Conservation (phyloP, 2,888 invertebrate genomes). For the Hartigia nigra region DNA sequence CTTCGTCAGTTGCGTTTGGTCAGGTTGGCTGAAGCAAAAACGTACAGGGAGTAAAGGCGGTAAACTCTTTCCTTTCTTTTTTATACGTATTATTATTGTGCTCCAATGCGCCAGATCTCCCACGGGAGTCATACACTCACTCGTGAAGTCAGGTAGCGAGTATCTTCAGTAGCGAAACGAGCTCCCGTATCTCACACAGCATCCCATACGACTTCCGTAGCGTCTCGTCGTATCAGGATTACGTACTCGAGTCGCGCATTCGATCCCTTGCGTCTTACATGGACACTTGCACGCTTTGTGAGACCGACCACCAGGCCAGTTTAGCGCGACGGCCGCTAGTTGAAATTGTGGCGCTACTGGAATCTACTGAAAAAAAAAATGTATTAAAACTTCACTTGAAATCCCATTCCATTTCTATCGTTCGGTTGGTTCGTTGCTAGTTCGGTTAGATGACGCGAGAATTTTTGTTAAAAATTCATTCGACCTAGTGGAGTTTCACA, state of each 20-base stretch:
- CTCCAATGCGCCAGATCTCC: not conserved
- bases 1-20: not conserved
- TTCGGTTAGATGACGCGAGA: not conserved
- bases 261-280: not conserved
- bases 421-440: not conserved
- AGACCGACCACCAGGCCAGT: not conserved
- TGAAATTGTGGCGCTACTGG: not conserved
- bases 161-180: not conserved
- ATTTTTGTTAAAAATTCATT: not conserved
- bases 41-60: not conserved
- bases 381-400: not conserved
- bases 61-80: not conserved
- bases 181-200: not conserved
- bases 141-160: not conserved
- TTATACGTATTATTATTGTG: not conserved
- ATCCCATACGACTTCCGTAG: not conserved
- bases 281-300: not conserved
- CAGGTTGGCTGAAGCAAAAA: not conserved
- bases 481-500: not conserved
- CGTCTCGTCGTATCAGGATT: not conserved
- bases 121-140: not conserved
- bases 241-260: not conserved
- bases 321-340: not conserved
- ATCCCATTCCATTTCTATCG: not conserved
- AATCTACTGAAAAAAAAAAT: not conserved